These are phyloP conservation scores for Cyprinodon tularosa DNA, from an alignment of 2,113 vertebrate species.

Conservation along the genomic window DNA sequence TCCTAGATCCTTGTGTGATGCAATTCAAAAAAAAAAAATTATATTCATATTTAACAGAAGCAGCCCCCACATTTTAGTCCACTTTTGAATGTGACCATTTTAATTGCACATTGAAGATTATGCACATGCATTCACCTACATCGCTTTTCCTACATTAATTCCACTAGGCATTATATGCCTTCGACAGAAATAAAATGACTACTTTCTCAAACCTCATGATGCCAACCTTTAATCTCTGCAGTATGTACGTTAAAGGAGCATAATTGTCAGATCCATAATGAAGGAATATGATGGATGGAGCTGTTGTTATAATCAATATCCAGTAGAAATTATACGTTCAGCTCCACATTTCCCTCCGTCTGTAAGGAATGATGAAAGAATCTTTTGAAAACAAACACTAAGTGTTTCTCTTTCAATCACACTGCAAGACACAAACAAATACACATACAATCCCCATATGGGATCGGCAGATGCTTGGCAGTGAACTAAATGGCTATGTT, in stretches of 20 bases:
- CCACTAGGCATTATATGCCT: constrained; percentile 1
- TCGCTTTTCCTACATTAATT: constrained; percentile 3
- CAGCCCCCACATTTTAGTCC: constrained; percentile 19
- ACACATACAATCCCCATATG: constrained; percentile 70
- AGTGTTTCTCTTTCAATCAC: constrained; percentile 42
- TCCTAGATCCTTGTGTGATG: constrained; percentile 21
- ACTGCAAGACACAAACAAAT: constrained; percentile 42
- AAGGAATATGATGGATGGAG: constrained; percentile 59
- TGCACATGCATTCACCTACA: constrained; percentile 23
- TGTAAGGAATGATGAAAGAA: constrained; percentile 66
- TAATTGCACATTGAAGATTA: constrained; percentile 36
- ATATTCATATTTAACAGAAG: constrained; percentile 41
- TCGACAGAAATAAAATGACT: constrained; percentile 18
- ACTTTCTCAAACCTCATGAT: constrained; percentile 28
- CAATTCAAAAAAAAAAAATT: constrained; percentile 22
- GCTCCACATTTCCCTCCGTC: constrained; percentile 52
- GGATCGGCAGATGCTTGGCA: constrained; percentile 75
- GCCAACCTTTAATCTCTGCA: constrained; percentile 8
- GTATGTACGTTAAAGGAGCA: constrained; percentile 26
- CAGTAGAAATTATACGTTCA: constrained; percentile 58
- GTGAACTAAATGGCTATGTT: constrained; percentile 68
- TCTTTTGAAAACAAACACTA: constrained; percentile 57
- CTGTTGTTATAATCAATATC: constrained; percentile 66
- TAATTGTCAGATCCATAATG: constrained; percentile 27
- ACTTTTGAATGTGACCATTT: constrained; percentile 24